Conservation (phyloP, 2,888 invertebrate genomes). For the Podabrus alpinus region DNA sequence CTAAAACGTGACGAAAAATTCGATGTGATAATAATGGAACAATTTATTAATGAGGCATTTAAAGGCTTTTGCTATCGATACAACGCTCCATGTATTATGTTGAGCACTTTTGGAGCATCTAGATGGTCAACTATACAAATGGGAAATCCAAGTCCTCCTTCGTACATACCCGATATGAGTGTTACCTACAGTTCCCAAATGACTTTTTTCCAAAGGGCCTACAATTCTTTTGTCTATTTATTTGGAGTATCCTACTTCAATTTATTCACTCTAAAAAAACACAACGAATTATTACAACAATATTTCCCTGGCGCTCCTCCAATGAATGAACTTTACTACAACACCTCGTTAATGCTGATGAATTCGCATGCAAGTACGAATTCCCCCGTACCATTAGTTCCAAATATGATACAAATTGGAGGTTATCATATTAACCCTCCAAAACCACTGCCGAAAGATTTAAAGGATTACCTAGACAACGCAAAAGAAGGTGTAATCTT, state of each 20-base stretch:
- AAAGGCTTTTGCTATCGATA: slow-evolving; percentile 47
- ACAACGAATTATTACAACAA: slow-evolving; percentile 28
- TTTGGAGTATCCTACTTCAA: background rate
- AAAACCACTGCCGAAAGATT: slow-evolving; percentile 34
- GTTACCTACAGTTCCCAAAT: background rate
- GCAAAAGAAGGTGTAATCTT: slow-evolving; percentile 47
- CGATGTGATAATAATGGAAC: slow-evolving; percentile 49
- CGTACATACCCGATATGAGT: slow-evolving; percentile 56
- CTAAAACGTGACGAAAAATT: slow-evolving; percentile 42
- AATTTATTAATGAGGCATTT: slow-evolving; percentile 55
- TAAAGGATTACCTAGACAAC: slow-evolving; percentile 44
- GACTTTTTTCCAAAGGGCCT: slow-evolving; percentile 22
- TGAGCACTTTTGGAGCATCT: slow-evolving; percentile 49
- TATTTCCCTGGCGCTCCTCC: slow-evolving; percentile 30
- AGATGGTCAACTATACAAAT: slow-evolving; percentile 54
- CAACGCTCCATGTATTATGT: slow-evolving; percentile 41
- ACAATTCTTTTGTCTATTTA: slow-evolving; percentile 11
- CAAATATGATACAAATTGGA: slow-evolving; percentile 37
- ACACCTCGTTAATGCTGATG: slow-evolving; percentile 32
- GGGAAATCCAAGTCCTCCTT: slow-evolving; percentile 55
- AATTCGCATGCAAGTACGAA: slow-evolving; percentile 32
- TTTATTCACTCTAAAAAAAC: slow-evolving; percentile 18
- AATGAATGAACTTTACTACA: slow-evolving; percentile 29
- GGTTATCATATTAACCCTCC: slow-evolving; percentile 33
- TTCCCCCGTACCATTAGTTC: slow-evolving; percentile 26